phyloP scores from a whole-genome alignment of 1,140 invertebrate genomes.

The Ephestia elutella region DNA sequence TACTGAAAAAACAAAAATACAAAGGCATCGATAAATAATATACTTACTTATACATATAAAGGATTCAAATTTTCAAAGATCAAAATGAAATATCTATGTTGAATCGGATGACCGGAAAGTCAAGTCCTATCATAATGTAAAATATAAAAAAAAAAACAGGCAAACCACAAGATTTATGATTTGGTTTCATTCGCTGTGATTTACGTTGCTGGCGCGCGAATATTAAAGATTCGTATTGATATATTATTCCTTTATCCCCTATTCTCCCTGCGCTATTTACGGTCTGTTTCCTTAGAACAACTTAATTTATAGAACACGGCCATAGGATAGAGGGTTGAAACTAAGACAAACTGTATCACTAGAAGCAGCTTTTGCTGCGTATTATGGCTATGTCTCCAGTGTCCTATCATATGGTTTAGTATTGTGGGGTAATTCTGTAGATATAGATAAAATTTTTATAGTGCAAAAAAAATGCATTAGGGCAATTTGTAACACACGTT shows the following conservation, averaged over 20 bases:
- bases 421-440: no score
- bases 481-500: no score
- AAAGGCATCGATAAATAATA: no score
- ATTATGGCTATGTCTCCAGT: no score
- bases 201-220: slow-evolving; percentile 65
- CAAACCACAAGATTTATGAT: slow-evolving; percentile 59
- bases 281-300: slow-evolving; percentile 14
- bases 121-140: slow-evolving; percentile 29
- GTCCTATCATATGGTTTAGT: no score
- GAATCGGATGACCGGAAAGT: slow-evolving; percentile 7
- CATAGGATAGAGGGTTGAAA: no score
- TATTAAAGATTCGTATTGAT: slow-evolving; percentile 74
- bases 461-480: no score
- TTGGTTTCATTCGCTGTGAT: slow-evolving; percentile 68
- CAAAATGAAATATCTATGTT: slow-evolving; percentile 1
- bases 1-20: no score
- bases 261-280: slow-evolving; percentile 70
- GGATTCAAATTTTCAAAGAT: not conserved
- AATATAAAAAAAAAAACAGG: slow-evolving; percentile 39
- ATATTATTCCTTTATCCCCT: slow-evolving; percentile 72
- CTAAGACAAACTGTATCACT: no score
- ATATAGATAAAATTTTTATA: no score
- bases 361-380: no score
- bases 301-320: not conserved
- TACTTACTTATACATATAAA: no score